phyloP scores from a whole-genome alignment of 2,113 vertebrate species.

The Neofelis nebulosa region DNA sequence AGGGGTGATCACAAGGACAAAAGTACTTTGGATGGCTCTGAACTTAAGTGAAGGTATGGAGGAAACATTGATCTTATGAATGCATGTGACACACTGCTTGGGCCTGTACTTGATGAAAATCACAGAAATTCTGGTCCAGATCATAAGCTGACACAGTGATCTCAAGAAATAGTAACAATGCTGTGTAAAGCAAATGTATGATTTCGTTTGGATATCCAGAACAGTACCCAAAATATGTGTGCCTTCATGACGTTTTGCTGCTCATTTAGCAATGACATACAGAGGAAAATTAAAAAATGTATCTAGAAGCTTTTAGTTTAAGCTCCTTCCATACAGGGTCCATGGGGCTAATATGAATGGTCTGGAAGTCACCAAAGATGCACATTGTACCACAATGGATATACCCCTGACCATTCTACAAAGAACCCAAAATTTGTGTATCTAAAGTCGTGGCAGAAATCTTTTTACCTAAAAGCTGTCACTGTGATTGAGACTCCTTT shows the following conservation, averaged over 20 bases:
- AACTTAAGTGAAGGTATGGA: background rate
- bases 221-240: background rate
- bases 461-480: background rate
- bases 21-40: background rate
- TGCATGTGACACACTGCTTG: background rate
- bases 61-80: background rate
- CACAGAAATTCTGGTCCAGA: background rate
- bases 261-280: background rate
- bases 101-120: background rate
- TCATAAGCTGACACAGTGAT: background rate
- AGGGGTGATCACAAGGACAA: background rate
- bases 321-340: background rate
- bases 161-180: no score
- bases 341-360: background rate
- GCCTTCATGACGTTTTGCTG: background rate
- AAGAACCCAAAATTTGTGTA: background rate
- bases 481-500: background rate
- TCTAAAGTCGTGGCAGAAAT: background rate
- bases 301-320: background rate
- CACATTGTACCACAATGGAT: background rate
- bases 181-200: background rate
- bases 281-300: background rate
- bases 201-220: background rate
- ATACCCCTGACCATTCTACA: background rate
- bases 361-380: background rate